Evolutionary conservation across 2,888 invertebrate species (phyloP), one percentile per base, ranked within the genome.

Genomic region (Hydropsyche betteni): DNA sequence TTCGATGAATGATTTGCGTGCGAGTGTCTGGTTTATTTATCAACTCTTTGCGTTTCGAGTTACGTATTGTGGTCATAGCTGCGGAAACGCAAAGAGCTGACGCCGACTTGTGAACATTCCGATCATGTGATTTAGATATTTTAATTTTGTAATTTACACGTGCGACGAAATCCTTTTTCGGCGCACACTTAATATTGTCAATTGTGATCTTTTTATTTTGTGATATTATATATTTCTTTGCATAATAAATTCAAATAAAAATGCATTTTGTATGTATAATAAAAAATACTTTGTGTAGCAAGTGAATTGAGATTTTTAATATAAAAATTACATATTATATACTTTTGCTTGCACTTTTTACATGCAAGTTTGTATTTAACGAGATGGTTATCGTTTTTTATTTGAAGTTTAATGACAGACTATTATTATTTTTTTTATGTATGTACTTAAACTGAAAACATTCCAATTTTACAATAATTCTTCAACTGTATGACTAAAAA

Each of bases 121-220:
- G 8, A 58, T 33, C 5, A 8, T 58, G 33, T 58, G 16, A 58
- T 58, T 12, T 16, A 58, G 16, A 58, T 58, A 33, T 8, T 24
- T 16, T 16, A 6, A 58, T 8, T 58, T 58, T 8, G 12, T 10
- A 24, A 24, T 24, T 33, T 24, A 58, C 58, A 10, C 4, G 24
- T 24, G 33, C 58, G 33, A 3, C 12, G 33, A 58, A 8, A 12
- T 0, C 3, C 16, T 2, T 24, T 58, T 58, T 58, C 12, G 10
- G 1, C 4, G 44, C 10, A 10, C 44, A 8, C 44, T 8, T 44
- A 44, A 44, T 44, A 44, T 10, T 64, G 36, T 64, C 64, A 36
- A 64, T 64, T 64, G 64, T 64, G 64, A 64, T 64, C 64, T 12
- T 64, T 36, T 64, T n/a, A 64, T 64, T 64, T 64, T 64, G 64